phyloP scores from a whole-genome alignment of 2,797 vertebrate species.

The Chaunax sp. region DNA sequence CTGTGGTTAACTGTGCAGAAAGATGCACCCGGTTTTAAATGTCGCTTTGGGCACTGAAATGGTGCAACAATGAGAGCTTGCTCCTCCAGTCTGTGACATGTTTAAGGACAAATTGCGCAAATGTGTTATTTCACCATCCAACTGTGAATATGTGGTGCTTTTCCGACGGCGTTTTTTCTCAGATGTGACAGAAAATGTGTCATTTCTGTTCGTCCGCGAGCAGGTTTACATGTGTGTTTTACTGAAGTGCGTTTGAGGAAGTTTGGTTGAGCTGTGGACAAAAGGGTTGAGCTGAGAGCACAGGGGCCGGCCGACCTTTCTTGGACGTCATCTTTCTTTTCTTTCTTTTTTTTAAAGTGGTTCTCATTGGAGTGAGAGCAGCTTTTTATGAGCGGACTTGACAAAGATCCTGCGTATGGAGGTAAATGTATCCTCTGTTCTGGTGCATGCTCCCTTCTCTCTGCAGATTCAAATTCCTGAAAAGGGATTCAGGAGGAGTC shows the following conservation, averaged over 20 bases:
- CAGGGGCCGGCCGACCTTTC: conserved; percentile 51
- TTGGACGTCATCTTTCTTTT: conserved; percentile 57
- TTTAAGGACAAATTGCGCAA: conserved; percentile 54
- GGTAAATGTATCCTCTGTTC: conserved; percentile 62
- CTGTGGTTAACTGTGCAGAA: conserved; percentile 57
- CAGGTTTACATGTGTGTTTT: conserved; percentile 41
- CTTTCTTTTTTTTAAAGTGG: conserved; percentile 19
- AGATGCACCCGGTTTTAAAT: conserved; percentile 63
- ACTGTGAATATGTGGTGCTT: conserved; percentile 27
- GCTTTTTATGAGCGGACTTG: conserved; percentile 56
- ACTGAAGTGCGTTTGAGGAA: conserved; percentile 46
- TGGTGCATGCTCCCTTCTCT: conserved; percentile 18
- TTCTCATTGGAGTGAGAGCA: conserved; percentile 51
- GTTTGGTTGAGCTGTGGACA: conserved; percentile 66
- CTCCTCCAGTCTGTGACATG: conserved; percentile 55
- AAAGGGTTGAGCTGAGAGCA: conserved; percentile 61
- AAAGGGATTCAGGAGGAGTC: conserved; percentile 18
- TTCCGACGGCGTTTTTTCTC: conserved; percentile 1
- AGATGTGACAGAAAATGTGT: conserved; percentile 32
- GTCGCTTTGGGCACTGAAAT: conserved; percentile 70
- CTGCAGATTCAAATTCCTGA: conserved; percentile 45
- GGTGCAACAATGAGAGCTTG: conserved; percentile 71
- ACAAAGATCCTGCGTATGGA: conserved; percentile 64
- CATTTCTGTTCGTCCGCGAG: conserved; percentile 27
- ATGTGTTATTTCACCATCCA: conserved; percentile 17